A percentile compares a stretch with the other conserved stretches of the same genome.
These are phyloP conservation scores for Mugil cephalus DNA, from an alignment of 2,113 vertebrate genomes.

Conservation along the genomic window DNA sequence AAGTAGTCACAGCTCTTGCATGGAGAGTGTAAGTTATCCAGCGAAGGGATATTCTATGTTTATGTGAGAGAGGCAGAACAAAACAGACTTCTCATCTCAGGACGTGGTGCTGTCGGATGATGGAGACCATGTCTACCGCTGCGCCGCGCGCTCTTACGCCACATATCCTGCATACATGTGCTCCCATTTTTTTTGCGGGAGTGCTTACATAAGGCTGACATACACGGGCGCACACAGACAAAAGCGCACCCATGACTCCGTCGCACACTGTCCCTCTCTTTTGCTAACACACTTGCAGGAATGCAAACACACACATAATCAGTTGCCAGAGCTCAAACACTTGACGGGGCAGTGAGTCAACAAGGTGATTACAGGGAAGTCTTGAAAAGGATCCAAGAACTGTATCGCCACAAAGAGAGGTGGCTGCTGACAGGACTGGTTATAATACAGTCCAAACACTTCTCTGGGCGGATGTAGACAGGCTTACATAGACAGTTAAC, in stretches of 20 bases:
- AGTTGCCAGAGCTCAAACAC: slow-evolving; percentile 52
- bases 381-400: slow-evolving; percentile 48
- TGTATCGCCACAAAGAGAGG: slow-evolving; percentile 33
- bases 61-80: slow-evolving; percentile 26
- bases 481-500: slow-evolving; percentile 57
- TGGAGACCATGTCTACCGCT: slow-evolving; percentile 37
- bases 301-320: slow-evolving; percentile 45
- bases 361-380: slow-evolving; percentile 45
- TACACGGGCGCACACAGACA: neutral
- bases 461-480: slow-evolving; percentile 54
- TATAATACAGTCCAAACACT: slow-evolving; percentile 67
- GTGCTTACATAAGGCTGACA: slow-evolving; percentile 37
- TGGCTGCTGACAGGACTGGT: slow-evolving; percentile 37
- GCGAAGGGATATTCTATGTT: slow-evolving; percentile 53
- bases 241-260: slow-evolving; percentile 3
- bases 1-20: slow-evolving; percentile 40
- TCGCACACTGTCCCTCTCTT: slow-evolving; percentile 21
- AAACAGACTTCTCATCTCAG: slow-evolving; percentile 26
- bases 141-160: neutral
- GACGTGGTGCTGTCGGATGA: slow-evolving; percentile 50
- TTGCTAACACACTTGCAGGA: slow-evolving; percentile 12
- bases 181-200: neutral
- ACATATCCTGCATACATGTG: slow-evolving; percentile 12
- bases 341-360: slow-evolving; percentile 57
- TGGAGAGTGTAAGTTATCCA: slow-evolving; percentile 13